A percentile compares a stretch with the other conserved stretches of the same genome.
phyloP scores from a whole-genome alignment of 2,888 invertebrate species.

The Lottia scabra region DNA sequence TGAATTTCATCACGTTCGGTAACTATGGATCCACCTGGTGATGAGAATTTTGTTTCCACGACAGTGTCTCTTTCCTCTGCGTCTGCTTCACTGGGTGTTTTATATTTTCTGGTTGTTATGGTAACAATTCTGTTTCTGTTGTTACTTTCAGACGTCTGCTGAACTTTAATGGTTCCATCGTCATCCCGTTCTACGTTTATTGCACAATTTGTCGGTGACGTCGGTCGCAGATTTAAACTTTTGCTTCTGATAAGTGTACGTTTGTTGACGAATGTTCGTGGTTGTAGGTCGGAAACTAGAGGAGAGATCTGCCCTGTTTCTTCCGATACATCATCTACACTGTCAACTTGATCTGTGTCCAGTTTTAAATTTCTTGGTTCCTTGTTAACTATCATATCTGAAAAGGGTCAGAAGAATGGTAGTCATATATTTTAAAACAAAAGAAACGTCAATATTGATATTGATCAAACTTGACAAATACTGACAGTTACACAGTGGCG shows the following conservation, averaged over 20 bases:
- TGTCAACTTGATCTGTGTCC: neutral
- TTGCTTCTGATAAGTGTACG: slow-evolving; percentile 9
- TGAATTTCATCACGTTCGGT: slow-evolving; percentile 52
- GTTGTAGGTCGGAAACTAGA: neutral
- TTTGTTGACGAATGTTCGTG: neutral
- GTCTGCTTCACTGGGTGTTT: slow-evolving; percentile 50
- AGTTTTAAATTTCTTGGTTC: neutral
- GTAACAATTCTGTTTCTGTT: slow-evolving; percentile 48
- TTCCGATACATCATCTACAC: neutral
- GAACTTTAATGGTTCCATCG: slow-evolving; percentile 52
- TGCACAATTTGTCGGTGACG: slow-evolving; percentile 27
- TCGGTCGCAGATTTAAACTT: neutral
- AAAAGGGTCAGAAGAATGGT: too few relatives aligned
- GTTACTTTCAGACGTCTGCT: slow-evolving; percentile 41
- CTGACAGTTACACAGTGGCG: too few relatives aligned
- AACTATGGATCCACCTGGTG: slow-evolving; percentile 46
- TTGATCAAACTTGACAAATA: too few relatives aligned
- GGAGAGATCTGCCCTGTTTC: neutral
- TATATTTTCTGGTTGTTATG: slow-evolving; percentile 45
- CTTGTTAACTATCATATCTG: too few relatives aligned
- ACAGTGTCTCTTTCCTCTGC: slow-evolving; percentile 52
- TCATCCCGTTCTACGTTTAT: slow-evolving; percentile 50
- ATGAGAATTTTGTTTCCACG: slow-evolving; percentile 45
- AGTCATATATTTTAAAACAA: too few relatives aligned
- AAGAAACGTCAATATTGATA: too few relatives aligned